phyloP scores from a whole-genome alignment of 1,140 invertebrate genomes.

The Listronotus bonariensis region DNA sequence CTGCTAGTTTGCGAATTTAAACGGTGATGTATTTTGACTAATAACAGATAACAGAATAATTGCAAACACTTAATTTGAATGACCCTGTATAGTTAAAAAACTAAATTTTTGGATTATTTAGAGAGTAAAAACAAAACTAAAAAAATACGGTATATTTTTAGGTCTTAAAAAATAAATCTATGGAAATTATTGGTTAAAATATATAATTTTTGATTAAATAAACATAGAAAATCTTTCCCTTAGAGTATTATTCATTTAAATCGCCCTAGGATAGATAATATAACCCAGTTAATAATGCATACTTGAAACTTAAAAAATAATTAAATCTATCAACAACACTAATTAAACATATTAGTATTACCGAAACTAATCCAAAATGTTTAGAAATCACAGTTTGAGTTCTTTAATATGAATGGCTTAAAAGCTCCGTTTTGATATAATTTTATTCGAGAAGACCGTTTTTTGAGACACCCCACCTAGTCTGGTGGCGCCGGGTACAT shows the following conservation, averaged over 20 bases:
- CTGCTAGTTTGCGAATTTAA: too few relatives aligned
- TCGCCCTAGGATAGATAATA: slow-evolving; percentile 8
- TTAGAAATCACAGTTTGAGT: slow-evolving; percentile 22
- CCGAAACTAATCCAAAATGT: slow-evolving; percentile 8
- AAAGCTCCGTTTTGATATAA: slow-evolving; percentile 27
- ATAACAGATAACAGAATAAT: too few relatives aligned
- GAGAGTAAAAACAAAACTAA: too few relatives aligned
- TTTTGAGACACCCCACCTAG: slow-evolving; percentile 18
- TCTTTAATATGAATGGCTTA: slow-evolving; percentile 15
- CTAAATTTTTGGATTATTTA: too few relatives aligned
- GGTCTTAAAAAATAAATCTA: too few relatives aligned
- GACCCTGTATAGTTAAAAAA: too few relatives aligned
- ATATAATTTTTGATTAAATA: too few relatives aligned
- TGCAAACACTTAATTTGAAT: too few relatives aligned
- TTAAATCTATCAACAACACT: slow-evolving; percentile 11
- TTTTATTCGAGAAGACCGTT: slow-evolving; percentile 11
- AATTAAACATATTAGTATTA: slow-evolving; percentile 23
- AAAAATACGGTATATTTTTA: too few relatives aligned
- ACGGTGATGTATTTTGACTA: too few relatives aligned
- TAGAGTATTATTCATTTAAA: slow-evolving; percentile 2
- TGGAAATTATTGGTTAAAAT: too few relatives aligned
- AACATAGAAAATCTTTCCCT: background rate
- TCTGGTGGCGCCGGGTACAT: slow-evolving; percentile 11
- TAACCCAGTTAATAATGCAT: slow-evolving; percentile 8
- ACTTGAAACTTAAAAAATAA: slow-evolving; percentile 9